Conservation (phyloP, 2,113 vertebrate species). For the Blennius ocellaris region DNA sequence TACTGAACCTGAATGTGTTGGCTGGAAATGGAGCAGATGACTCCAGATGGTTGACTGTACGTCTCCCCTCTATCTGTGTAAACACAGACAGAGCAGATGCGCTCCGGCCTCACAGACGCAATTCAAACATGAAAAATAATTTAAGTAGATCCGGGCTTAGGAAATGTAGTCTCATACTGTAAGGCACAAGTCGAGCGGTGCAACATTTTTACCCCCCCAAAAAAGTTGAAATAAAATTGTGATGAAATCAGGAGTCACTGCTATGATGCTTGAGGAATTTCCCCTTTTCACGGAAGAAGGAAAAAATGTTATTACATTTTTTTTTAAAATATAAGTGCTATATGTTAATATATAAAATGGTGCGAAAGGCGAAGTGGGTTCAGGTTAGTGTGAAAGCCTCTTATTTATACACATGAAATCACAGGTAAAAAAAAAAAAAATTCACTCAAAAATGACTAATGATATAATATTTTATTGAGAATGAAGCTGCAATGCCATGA, state of each 20-base stretch:
- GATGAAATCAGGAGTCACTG: not conserved
- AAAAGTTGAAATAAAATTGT: too few species aligned
- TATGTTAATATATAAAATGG: not conserved
- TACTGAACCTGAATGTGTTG: slow-evolving; percentile 69
- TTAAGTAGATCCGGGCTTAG: slow-evolving; percentile 19
- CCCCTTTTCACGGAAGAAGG: not conserved
- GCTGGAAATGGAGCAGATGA: slow-evolving; percentile 61
- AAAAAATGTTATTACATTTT: too few species aligned
- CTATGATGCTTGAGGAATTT: not conserved
- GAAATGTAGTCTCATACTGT: not conserved
- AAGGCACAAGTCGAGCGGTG: not conserved
- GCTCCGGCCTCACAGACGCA: slow-evolving; percentile 12
- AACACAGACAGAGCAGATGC: slow-evolving; percentile 42
- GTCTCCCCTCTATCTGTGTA: slow-evolving; percentile 26
- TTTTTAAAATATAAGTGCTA: too few species aligned
- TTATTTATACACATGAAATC: not conserved
- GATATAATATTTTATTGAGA: not conserved
- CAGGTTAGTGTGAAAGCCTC: too few species aligned
- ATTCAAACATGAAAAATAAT: slow-evolving; percentile 27
- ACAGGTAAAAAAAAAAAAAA: not conserved
- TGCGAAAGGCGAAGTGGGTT: not conserved
- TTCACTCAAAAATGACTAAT: not conserved
- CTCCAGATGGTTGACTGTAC: slow-evolving; percentile 43
- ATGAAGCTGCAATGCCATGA: not conserved
- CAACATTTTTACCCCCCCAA: not conserved